Evolutionary conservation across 2,797 vertebrate species (phyloP).

Genomic region (Otus scops): DNA sequence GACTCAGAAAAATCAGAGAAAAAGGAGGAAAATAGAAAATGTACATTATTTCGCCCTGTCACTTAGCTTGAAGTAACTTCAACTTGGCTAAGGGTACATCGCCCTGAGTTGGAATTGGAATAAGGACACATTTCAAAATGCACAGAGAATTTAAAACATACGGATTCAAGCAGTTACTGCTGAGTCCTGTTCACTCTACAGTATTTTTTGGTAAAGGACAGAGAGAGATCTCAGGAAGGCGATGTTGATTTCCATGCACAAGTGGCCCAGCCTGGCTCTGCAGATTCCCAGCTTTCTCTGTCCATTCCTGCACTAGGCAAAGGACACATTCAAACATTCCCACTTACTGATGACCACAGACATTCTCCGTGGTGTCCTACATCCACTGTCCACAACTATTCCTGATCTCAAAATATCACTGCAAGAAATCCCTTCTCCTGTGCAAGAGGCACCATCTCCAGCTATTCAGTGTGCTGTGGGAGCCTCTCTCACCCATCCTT

Average conservation of each 20-base stretch:
- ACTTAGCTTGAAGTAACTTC: not conserved
- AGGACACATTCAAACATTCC: not conserved
- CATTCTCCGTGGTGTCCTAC: rapidly evolving
- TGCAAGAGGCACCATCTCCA: not conserved
- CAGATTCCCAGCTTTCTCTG: not conserved
- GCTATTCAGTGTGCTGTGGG: not conserved
- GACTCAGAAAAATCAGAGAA: not conserved
- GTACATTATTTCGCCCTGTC: not conserved
- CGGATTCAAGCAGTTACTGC: not conserved
- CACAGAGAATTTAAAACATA: not conserved
- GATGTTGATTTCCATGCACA: not conserved
- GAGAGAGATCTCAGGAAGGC: not conserved
- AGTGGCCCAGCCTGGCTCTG: not conserved
- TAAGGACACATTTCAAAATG: not conserved
- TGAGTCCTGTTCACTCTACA: not conserved
- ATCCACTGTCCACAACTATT: not conserved
- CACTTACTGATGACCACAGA: not conserved
- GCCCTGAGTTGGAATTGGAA: not conserved
- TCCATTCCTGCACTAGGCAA: rapidly evolving
- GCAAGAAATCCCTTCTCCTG: not conserved
- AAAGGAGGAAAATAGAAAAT: not conserved
- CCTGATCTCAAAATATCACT: not conserved
- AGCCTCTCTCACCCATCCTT: not conserved
- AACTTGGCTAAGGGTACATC: not conserved
- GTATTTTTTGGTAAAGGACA: rapidly evolving